These are phyloP conservation scores for Protophormia terraenovae DNA, from an alignment of 2,888 invertebrate species.

Conservation along the genomic window DNA sequence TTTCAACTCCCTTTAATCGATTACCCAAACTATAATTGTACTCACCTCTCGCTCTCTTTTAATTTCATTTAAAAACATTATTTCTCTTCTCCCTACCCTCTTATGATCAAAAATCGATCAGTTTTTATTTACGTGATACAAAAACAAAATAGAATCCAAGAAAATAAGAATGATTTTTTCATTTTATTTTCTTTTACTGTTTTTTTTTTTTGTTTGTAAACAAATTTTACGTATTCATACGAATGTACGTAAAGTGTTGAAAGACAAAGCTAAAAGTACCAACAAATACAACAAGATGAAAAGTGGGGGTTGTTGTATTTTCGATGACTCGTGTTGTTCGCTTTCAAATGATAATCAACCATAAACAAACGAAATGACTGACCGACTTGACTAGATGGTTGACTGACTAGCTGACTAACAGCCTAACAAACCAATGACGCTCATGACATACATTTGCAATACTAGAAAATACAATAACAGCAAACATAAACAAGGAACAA, in stretches of 20 bases:
- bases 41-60: neutral
- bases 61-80: no score
- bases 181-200: neutral
- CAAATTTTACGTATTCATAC: no score
- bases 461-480: neutral
- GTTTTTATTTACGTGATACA: slow-evolving; percentile 32
- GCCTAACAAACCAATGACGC: slow-evolving; percentile 34
- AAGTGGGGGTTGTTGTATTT: slow-evolving; percentile 42
- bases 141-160: neutral
- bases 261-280: neutral
- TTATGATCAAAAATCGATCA: slow-evolving; percentile 1
- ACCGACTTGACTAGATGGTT: neutral
- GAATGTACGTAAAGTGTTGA: neutral
- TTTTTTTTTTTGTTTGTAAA: slow-evolving; percentile 49
- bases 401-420: neutral
- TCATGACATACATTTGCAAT: slow-evolving; percentile 60
- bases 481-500: slow-evolving; percentile 3
- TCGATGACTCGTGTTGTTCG: neutral
- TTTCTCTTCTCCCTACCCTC: neutral
- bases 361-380: neutral
- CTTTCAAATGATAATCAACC: slow-evolving; percentile 17
- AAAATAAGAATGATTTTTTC: slow-evolving; percentile 12
- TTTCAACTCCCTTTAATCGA: neutral
- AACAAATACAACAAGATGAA: neutral
- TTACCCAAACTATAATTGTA: neutral